Evolutionary conservation across 2,888 invertebrate species (phyloP).

Genomic region (Brenthis ino): DNA sequence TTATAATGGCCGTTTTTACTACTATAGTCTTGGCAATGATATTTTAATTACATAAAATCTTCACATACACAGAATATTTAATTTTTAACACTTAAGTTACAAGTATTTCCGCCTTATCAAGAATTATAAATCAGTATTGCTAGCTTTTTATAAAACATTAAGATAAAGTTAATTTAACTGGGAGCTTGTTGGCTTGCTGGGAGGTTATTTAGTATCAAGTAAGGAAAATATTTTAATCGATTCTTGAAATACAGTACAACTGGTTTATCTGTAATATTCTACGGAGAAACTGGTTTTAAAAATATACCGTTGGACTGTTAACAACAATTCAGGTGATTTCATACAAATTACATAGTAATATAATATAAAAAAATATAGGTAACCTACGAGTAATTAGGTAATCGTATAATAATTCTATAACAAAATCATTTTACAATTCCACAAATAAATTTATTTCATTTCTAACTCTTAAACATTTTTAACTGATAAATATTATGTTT

Average conservation of each 20-base stretch:
- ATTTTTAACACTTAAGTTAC: not conserved
- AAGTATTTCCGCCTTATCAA: constrained; percentile 10
- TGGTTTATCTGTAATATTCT: constrained; percentile 6
- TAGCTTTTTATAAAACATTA: not conserved
- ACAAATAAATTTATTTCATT: too few relatives aligned
- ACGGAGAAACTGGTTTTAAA: constrained; percentile 13
- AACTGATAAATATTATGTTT: too few relatives aligned
- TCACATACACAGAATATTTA: constrained; percentile 8
- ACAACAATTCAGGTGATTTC: constrained; percentile 8
- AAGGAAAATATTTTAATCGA: constrained; percentile 7
- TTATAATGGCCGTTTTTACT: not conserved
- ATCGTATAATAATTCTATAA: not conserved
- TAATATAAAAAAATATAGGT: not conserved
- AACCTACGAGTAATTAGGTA: too few relatives aligned
- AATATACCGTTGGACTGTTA: constrained; percentile 13
- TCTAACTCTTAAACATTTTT: too few relatives aligned
- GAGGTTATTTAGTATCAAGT: too few relatives aligned
- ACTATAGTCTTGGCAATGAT: constrained; percentile 2
- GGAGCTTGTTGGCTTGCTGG: too few relatives aligned
- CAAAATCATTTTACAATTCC: too few relatives aligned
- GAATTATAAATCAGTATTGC: not conserved
- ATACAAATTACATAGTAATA: not conserved
- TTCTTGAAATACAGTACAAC: constrained; percentile 16
- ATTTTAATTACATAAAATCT: constrained; percentile 12
- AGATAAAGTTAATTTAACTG: too few relatives aligned